Evolutionary conservation across 1,140 invertebrate species (phyloP).

Genomic region (Ladona fulva): DNA sequence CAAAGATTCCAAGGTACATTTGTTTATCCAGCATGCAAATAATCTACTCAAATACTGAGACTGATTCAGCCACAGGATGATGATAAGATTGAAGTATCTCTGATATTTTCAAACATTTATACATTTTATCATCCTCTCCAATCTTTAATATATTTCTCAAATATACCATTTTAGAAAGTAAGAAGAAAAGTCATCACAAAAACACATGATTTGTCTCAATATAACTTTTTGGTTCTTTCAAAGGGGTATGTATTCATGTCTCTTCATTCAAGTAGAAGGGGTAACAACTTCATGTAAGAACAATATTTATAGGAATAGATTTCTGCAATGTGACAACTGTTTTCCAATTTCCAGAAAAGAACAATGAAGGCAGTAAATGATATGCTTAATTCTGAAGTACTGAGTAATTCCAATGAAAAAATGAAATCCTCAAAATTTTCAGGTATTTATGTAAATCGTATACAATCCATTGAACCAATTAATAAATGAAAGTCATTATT

Average conservation of each 20-base stretch:
- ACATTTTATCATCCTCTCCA: not conserved
- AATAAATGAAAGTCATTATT: not conserved
- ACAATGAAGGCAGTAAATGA: not conserved
- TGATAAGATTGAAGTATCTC: not conserved
- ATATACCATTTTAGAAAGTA: not conserved
- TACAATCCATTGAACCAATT: not conserved
- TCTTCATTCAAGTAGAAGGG: not conserved
- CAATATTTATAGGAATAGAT: not conserved
- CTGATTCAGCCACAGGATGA: not conserved
- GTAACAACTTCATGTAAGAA: not conserved
- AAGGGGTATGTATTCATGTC: not conserved
- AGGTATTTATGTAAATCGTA: not conserved
- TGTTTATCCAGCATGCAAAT: not conserved
- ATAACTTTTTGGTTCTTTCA: not conserved
- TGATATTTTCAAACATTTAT: not conserved
- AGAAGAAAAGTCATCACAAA: conserved; percentile 1
- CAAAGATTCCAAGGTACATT: not conserved
- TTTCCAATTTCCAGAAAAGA: not conserved
- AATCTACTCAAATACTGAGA: not conserved
- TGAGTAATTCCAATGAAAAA: not conserved
- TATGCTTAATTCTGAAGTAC: not conserved
- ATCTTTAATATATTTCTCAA: not conserved
- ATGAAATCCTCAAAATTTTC: not conserved
- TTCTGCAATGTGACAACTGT: not conserved
- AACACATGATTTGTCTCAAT: not conserved